Evolutionary conservation across 2,888 invertebrate species (phyloP), one percentile per base, ranked within the genome.

Genomic region (Didymodactylos carnosus): DNA sequence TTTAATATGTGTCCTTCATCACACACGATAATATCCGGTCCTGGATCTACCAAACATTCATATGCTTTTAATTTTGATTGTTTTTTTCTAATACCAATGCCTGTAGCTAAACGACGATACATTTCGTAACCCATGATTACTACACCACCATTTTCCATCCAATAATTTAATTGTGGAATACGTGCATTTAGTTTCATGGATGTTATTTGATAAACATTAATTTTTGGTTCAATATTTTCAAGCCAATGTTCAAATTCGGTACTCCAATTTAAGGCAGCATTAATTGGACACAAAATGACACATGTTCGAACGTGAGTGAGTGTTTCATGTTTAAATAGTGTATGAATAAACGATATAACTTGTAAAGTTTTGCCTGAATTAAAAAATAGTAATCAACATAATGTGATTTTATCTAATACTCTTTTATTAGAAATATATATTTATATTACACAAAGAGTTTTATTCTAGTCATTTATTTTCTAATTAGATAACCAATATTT

Each of bases 1-100:
- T 97, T 97, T 75, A 98, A 84, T 77, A 95, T 86, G 83, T 98
- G 98, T 0, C 95, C 98, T 82, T 98, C 98, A 82, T 98, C 98
- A 83, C 97, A 62, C 23, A 75, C 25, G n/a, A 62, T 62, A 19
- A 72, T 25, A 69, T 75, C 72, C 3, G 75, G 72, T 11, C 69
- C 70, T 0, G 72, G 69, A 41, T 46, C 39, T 8, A 75, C 23
- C 3, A 71, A 23, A 71, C 35, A 62, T 62, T 46, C 35, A 6
- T 71, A 40, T 25, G 70, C 70, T 39, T 62, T 40, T 43, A 39
- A 51, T 39, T 53, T 71, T 4, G 41, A n/a, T 39, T 74, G 71
- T 43, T 41, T 53, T 19, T 46, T 29, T 25, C 69, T 72, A n/a
- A 62, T 35, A 62, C 62, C 62, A n/a, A 62, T n/a, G n/a, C 62